Base-by-base conservation (phyloP, 2,888 invertebrate genomes). In the Drosophila phalerata region DNA sequence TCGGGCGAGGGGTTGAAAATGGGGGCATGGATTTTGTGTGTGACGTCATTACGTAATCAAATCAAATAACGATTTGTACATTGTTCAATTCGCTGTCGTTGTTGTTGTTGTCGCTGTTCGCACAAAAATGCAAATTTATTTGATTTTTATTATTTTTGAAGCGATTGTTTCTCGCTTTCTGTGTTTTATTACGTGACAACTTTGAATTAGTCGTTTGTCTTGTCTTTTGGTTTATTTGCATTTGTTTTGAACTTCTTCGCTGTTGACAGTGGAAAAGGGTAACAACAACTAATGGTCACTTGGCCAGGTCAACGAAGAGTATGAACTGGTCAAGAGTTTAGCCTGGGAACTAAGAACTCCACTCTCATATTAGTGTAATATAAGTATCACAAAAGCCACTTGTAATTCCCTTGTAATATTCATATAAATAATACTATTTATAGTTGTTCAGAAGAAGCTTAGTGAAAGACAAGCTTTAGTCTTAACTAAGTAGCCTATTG, bases 151-250 rank as follows among this genome's bases (percentile, higher is more conserved):
- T 81, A 78, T 81, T 79, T 77, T 71, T 75, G 64, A 73, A 69
- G 64, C 77, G 75, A 68, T 81, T 83, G 70, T 81, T 80, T 76
- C 57, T 70, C 75, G 74, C 69, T 70, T 66, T 77, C 66, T 71
- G 73, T 82, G 70, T 78, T 85, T 85, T 87, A 85, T 87, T 85
- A 85, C 85, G 85, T 85, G 85, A 85, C 88, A 82, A 77, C 79
- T 79, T 79, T 85, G 75, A 84, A 74, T 87, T 82, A 77, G 85
- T 76, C 80, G 85, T 67, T 77, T 73, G 56, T 62, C 72, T 75
- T 67, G 64, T 45, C 34, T 52, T 11, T 37, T 51, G 19, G 57
- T 78, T 61, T 66, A 53, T 48, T 51, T 69, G 57, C 49, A 66
- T 64, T 47, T 45, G 9, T 25, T 17, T 28, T 25, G 10, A 22